Conservation (phyloP, 1,140 invertebrate species). For the Mycetomoellerius zeteki region DNA sequence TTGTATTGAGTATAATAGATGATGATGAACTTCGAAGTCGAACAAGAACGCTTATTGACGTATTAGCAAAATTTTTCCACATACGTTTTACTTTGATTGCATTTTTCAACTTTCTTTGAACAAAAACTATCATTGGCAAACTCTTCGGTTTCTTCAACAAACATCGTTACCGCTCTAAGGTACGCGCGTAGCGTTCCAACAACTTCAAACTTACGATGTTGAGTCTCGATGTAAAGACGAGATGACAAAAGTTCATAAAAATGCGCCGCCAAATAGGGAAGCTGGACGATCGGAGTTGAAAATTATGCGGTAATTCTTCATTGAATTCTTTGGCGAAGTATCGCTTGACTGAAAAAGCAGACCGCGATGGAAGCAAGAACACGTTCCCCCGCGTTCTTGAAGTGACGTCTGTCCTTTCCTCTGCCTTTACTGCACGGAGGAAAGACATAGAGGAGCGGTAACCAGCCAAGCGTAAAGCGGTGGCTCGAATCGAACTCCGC, state of each 20-base stretch:
- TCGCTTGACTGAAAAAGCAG: conserved; percentile 72
- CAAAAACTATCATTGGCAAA: conserved; percentile 36
- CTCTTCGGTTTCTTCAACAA: conserved; percentile 25
- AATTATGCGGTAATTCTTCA: conserved; percentile 68
- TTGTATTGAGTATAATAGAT: background rate
- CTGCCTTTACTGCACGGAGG: conserved; percentile 68
- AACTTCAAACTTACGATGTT: conserved; percentile 6
- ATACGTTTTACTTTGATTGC: background rate
- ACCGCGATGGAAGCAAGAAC: conserved; percentile 75
- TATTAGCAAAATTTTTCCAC: conserved; percentile 26
- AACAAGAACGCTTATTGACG: conserved; percentile 3
- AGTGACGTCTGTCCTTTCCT: conserved; percentile 70
- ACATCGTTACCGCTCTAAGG: conserved; percentile 21
- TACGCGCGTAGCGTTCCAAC: conserved; percentile 12
- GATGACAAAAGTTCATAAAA: conserved; percentile 51
- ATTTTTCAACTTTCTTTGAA: background rate
- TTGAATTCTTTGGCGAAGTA: conserved; percentile 73
- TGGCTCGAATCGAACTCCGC: conserved; percentile 83
- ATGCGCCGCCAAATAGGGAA: conserved; percentile 59
- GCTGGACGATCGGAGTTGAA: conserved; percentile 50
- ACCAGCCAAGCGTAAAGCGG: conserved; percentile 83
- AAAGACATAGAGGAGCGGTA: conserved; percentile 81
- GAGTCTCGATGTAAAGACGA: conserved; percentile 27
- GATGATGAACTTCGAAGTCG: background rate
- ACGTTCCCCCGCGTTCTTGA: conserved; percentile 68